Base-by-base conservation (phyloP, 2,113 vertebrate species). In the Cryptoleucopteryx plumbea region DNA sequence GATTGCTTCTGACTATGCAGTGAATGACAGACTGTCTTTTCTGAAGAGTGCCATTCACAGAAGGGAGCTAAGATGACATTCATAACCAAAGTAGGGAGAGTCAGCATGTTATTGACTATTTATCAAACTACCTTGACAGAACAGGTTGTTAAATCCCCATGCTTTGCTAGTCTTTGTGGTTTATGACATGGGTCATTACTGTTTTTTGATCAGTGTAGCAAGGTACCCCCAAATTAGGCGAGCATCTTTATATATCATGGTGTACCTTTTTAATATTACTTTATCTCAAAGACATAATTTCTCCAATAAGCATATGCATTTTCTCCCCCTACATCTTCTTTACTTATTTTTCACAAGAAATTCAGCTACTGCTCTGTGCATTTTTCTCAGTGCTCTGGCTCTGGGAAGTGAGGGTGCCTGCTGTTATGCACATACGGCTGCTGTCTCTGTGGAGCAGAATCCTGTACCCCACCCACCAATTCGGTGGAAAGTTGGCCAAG, bases 401-500 rank as follows among this genome's bases (percentile, higher is more conserved):
- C 55, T 75, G 48, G 40, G 62, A 78, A 84, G 26, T 6, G 72
- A 88, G 25, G 16, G 26, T 42, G 40, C 42, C 48, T 61, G 50
- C 38, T 19, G 32, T 66, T 53, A 56, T 7, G 13, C 45, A 86
- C 11, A 50, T 27, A 59, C 0, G 4, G 56, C 58, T 72, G 48
- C 58, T 83, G 34, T 16, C n/a, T 65, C 63, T 14, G 13, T 2
- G 16, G 31, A 83, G 31, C 42, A 88, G 38, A 90, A 43, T 31
- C n/a, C 50, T 77, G 52, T 34, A 84, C 6, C 59, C 63, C 40
- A 84, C 14, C 23, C 42, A 91, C 45, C 38, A 78, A 21, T 2
- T 8, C 0, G 0, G 50, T 2, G 0, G 58, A 70, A 91, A 86
- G 48, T 9, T 53, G 45, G 45, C 50, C 72, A 58, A 45, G 55